These are phyloP conservation scores for Tragelaphus buxtoni DNA, from an alignment of 2,113 vertebrate genomes.

Conservation along the genomic window DNA sequence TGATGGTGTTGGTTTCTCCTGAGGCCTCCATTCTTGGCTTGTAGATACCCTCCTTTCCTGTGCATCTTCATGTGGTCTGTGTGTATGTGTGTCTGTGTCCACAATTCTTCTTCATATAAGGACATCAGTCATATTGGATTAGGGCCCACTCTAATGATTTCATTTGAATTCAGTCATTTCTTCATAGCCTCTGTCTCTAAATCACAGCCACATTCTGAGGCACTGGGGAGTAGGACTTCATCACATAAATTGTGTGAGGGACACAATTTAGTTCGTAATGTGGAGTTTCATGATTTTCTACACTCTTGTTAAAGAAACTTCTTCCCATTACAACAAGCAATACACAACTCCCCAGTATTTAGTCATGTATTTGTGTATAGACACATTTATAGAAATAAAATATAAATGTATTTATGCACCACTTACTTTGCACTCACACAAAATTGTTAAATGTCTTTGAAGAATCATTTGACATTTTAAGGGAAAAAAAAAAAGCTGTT, in stretches of 20 bases:
- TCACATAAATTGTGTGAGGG: not conserved
- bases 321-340: not conserved
- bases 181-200: not conserved
- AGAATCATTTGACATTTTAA: conserved; percentile 47
- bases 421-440: conserved; percentile 33
- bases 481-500: conserved; percentile 15
- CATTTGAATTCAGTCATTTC: not conserved
- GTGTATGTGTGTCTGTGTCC: not conserved
- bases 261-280: not conserved
- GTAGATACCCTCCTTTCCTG: not conserved
- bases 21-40: not conserved
- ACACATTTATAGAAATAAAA: not conserved
- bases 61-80: not conserved
- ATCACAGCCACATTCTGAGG: not conserved
- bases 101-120: not conserved
- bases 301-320: not conserved
- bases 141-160: not conserved
- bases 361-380: not conserved
- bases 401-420: not conserved
- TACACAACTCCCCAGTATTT: not conserved
- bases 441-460: conserved; percentile 42
- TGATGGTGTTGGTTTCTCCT: not conserved
- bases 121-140: not conserved
- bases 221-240: not conserved
- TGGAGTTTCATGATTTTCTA: not conserved